phyloP scores from a whole-genome alignment of 2,888 invertebrate genomes.

The Tubiluchus corallicola region DNA sequence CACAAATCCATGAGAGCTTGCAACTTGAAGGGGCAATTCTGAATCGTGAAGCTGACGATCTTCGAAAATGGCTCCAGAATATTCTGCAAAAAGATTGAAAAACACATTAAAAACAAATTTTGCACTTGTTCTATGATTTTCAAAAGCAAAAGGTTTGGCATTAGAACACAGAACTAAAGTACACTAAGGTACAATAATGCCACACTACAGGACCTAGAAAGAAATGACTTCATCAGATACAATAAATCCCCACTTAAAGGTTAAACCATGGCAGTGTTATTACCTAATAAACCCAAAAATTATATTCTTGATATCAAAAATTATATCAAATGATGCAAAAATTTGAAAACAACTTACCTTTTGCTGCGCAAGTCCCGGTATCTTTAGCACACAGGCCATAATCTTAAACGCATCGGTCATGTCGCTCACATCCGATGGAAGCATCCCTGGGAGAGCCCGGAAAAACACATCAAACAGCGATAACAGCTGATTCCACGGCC shows the following conservation, averaged over 20 bases:
- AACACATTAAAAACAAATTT: too few relatives aligned
- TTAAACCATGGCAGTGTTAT: too few relatives aligned
- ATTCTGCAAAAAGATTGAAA: too few relatives aligned
- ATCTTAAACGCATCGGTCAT: slow-evolving; percentile 30
- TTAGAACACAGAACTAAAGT: too few relatives aligned
- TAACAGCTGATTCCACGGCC: slow-evolving; percentile 60
- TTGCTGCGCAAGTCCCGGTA: slow-evolving; percentile 59
- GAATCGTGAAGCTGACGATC: slow-evolving; percentile 75
- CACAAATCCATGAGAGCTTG: slow-evolving; percentile 59
- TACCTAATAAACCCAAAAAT: too few relatives aligned
- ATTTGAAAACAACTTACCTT: slow-evolving; percentile 41
- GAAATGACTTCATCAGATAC: too few relatives aligned
- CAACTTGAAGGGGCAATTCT: slow-evolving; percentile 57
- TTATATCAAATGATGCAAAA: neutral
- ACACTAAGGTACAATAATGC: too few relatives aligned
- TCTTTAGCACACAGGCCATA: slow-evolving; percentile 42
- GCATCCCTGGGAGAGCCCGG: slow-evolving; percentile 48
- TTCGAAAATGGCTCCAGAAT: slow-evolving; percentile 89
- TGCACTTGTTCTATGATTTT: too few relatives aligned
- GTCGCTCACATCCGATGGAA: slow-evolving; percentile 39
- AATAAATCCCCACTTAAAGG: too few relatives aligned
- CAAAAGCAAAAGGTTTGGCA: too few relatives aligned
- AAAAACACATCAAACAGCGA: slow-evolving; percentile 70
- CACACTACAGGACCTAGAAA: too few relatives aligned
- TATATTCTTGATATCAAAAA: neutral